Percentiles rank a stretch among this genome's conserved stretches.
phyloP scores from a whole-genome alignment of 2,113 vertebrate species.

The Tamias sibiricus region DNA sequence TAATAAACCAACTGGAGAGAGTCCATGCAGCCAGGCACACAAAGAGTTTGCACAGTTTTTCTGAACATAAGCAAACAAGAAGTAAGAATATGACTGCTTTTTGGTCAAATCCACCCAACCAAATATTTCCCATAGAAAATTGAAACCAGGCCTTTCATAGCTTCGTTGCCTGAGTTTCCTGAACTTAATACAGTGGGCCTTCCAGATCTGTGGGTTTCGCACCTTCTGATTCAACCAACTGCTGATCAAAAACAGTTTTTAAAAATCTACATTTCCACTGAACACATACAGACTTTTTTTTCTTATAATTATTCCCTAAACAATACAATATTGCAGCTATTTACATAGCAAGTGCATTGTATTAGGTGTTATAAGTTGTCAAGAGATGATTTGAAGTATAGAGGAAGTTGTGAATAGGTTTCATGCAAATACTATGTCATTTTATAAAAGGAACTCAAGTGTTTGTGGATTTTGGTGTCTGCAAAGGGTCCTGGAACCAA shows the following conservation, averaged over 20 bases:
- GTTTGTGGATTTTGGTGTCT: not conserved
- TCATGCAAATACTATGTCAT: not conserved
- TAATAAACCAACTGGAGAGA: not conserved
- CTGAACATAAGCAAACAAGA: not conserved
- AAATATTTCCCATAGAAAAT: not conserved
- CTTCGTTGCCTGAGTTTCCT: too few species aligned
- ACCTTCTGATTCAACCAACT: not conserved
- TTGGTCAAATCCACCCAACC: not conserved
- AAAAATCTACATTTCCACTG: not conserved
- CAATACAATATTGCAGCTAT: not conserved
- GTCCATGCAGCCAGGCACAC: rapidly evolving
- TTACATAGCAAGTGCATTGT: not conserved
- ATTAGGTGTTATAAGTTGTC: not conserved
- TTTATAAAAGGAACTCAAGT: not conserved
- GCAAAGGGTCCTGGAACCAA: not conserved
- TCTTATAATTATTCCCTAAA: not conserved
- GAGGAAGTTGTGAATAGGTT: too few species aligned
- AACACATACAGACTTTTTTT: not conserved
- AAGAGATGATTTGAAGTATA: too few species aligned
- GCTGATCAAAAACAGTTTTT: not conserved
- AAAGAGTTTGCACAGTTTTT: not conserved
- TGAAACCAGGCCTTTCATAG: not conserved
- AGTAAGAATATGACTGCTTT: not conserved
- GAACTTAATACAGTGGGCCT: too few species aligned
- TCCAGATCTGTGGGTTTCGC: not conserved